phyloP scores from a whole-genome alignment of 1,140 invertebrate genomes.

The Rhopalosiphum maidis region DNA sequence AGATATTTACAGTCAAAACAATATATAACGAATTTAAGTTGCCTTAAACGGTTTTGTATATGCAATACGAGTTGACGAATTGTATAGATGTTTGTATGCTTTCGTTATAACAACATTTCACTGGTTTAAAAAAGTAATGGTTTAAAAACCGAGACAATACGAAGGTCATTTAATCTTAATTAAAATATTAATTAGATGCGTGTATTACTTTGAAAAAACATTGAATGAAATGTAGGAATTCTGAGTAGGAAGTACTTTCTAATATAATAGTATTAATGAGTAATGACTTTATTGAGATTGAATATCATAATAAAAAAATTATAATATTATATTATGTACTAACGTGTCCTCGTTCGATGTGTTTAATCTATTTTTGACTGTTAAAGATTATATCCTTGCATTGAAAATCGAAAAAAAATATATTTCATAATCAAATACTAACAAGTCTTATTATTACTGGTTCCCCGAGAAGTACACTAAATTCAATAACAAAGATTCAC shows the following conservation, averaged over 20 bases:
- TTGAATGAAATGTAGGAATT: neutral
- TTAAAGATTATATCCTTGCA: neutral
- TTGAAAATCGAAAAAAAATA: neutral
- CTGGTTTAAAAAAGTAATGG: neutral
- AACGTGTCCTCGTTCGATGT: neutral
- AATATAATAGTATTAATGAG: constrained; percentile 26
- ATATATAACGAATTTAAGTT: neutral
- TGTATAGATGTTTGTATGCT: constrained; percentile 17
- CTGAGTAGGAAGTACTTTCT: neutral
- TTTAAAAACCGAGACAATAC: neutral
- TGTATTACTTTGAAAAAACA: neutral
- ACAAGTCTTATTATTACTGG: neutral
- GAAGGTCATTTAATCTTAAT: constrained; percentile 46
- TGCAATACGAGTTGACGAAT: neutral
- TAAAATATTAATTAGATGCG: constrained; percentile 46
- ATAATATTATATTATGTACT: neutral
- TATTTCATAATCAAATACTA: neutral
- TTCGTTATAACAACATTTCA: neutral
- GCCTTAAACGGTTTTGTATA: constrained; percentile 18
- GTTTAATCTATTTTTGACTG: neutral
- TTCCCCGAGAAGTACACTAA: neutral
- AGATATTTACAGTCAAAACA: neutral
- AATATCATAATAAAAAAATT: constrained; percentile 13
- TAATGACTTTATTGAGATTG: constrained; percentile 6
- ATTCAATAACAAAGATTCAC: neutral